A percentile compares a stretch with the other conserved stretches of the same genome.
phyloP scores from a whole-genome alignment of 2,113 vertebrate genomes.

The Siniperca chuatsi region DNA sequence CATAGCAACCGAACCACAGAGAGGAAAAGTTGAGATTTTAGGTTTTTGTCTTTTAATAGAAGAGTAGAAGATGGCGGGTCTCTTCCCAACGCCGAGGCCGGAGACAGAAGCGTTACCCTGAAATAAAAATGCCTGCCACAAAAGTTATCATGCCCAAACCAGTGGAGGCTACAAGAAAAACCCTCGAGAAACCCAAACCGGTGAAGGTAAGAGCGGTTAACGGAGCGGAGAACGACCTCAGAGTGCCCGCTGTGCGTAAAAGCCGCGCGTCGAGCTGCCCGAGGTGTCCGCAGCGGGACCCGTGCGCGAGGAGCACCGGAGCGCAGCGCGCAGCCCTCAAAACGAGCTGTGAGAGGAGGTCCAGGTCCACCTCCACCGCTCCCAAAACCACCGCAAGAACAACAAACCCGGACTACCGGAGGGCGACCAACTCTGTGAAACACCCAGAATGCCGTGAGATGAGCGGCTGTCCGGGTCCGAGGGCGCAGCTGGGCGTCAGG shows the following conservation, averaged over 20 bases:
- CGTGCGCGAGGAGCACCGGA: neutral
- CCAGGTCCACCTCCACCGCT: constrained; percentile 53
- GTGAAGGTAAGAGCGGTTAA: constrained; percentile 7
- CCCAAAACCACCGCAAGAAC: constrained; percentile 7
- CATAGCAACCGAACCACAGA: constrained; percentile 47
- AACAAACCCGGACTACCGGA: neutral
- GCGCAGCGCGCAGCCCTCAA: neutral
- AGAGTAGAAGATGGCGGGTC: constrained; percentile 29
- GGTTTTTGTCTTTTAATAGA: neutral
- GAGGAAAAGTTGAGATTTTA: constrained; percentile 16
- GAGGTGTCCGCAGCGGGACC: constrained; percentile 29
- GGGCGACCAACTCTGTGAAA: neutral
- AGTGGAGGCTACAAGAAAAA: constrained; percentile 1
- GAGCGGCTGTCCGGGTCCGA: neutral
- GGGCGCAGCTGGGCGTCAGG: neutral
- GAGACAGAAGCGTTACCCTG: neutral
- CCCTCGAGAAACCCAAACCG: neutral
- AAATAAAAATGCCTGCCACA: constrained; percentile 61
- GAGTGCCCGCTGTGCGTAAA: constrained; percentile 25
- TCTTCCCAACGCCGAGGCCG: neutral
- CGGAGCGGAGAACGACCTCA: neutral
- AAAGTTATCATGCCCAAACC: constrained; percentile 51
- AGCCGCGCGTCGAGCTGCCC: constrained; percentile 69
- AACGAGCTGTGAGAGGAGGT: constrained; percentile 27
- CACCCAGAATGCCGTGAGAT: constrained; percentile 1